Evolutionary conservation across 2,113 vertebrate genomes (phyloP).

Genomic region (Phyllopteryx taeniolatus): DNA sequence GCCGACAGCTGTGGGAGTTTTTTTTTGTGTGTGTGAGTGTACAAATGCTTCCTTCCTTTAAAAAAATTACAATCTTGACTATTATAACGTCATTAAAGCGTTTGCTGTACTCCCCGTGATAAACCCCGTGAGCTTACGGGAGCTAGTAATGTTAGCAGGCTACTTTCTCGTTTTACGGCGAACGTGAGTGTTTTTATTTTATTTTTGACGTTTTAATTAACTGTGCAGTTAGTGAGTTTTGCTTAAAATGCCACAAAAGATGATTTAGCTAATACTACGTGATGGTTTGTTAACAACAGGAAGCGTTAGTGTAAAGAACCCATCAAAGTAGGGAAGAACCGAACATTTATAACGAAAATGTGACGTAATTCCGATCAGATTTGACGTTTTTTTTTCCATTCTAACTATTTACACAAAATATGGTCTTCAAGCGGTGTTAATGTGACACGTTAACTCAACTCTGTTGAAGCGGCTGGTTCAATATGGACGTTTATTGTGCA

Average conservation of each 20-base stretch:
- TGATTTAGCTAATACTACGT: not conserved
- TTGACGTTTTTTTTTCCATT: not conserved
- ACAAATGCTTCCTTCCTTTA: no score
- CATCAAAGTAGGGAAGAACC: not conserved
- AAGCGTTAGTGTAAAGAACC: not conserved
- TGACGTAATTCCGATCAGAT: not conserved
- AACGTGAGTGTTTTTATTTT: not conserved
- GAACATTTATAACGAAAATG: not conserved
- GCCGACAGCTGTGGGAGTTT: not conserved
- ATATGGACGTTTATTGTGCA: not conserved
- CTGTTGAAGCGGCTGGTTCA: not conserved
- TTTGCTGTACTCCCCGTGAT: not conserved
- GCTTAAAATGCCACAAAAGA: not conserved
- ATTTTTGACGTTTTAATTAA: not conserved
- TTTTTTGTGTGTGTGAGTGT: no score
- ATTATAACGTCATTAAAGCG: not conserved
- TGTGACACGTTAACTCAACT: not conserved
- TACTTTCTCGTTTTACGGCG: not conserved
- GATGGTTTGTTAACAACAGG: not conserved
- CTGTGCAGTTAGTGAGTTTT: no score
- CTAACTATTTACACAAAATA: not conserved
- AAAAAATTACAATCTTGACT: no score
- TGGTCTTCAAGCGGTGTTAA: not conserved
- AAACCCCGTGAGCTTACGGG: not conserved
- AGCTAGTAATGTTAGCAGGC: not conserved